Evolutionary conservation across 2,797 vertebrate genomes (phyloP).

Genomic region (Helarctos malayanus): DNA sequence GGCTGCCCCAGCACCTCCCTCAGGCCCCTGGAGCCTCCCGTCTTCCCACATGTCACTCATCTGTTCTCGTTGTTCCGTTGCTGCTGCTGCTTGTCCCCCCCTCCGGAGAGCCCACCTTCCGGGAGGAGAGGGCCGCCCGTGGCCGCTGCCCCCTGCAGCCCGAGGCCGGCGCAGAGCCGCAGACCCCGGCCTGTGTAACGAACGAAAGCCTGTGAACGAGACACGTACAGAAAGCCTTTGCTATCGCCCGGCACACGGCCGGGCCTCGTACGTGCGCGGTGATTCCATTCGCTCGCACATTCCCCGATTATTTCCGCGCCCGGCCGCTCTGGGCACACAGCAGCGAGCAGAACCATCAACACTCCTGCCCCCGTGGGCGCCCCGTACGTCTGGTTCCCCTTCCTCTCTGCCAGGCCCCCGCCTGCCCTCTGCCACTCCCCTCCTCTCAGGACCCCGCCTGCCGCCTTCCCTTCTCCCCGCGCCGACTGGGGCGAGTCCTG

Average conservation of each 20-base stretch:
- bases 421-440: background rate
- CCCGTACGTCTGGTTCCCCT: no score
- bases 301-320: background rate
- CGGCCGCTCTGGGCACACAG: background rate
- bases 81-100: background rate
- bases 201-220: background rate
- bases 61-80: background rate
- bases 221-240: rapidly evolving
- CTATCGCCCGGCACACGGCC: rapidly evolving
- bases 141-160: background rate
- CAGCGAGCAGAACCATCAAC: background rate
- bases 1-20: background rate
- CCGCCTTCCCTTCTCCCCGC: background rate
- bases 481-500: background rate
- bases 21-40: background rate
- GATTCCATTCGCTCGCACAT: background rate
- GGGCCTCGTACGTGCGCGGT: background rate
- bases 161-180: background rate
- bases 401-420: background rate
- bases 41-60: background rate
- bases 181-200: background rate
- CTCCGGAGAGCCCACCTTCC: background rate
- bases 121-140: background rate
- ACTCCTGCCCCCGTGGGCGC: background rate
- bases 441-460: background rate